phyloP scores from a whole-genome alignment of 2,888 invertebrate species.

The Drosophila acutilabella region DNA sequence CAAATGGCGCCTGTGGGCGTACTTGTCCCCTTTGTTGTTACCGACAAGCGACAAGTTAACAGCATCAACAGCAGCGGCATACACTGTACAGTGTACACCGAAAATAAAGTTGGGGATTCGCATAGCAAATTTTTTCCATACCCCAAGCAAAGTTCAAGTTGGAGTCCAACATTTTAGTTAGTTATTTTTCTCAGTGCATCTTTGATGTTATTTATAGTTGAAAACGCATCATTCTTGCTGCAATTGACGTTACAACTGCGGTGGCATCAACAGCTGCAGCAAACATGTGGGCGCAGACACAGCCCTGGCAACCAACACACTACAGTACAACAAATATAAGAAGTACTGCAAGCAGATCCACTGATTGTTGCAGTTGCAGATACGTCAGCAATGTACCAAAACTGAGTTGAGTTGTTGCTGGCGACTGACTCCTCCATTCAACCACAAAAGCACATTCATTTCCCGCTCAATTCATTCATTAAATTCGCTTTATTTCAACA shows the following conservation, averaged over 20 bases:
- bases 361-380: slow-evolving; percentile 5
- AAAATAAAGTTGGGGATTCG: no score
- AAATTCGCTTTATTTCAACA: slow-evolving; percentile 57
- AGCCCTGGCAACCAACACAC: slow-evolving; percentile 7
- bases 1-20: slow-evolving; percentile 45
- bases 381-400: slow-evolving; percentile 31
- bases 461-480: slow-evolving; percentile 50
- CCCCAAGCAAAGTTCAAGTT: no score
- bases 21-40: slow-evolving; percentile 43
- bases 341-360: background rate
- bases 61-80: slow-evolving; percentile 22
- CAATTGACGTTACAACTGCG: slow-evolving; percentile 41
- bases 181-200: slow-evolving; percentile 3
- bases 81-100: background rate
- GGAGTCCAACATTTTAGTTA: no score
- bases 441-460: slow-evolving; percentile 25
- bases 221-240: slow-evolving; percentile 31
- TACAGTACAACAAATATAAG: slow-evolving; percentile 6
- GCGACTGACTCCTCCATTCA: slow-evolving; percentile 16
- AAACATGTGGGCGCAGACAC: slow-evolving; percentile 40
- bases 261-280: slow-evolving; percentile 33
- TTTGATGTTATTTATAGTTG: slow-evolving; percentile 45
- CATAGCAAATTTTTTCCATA: no score
- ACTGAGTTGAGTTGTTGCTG: slow-evolving; percentile 16
- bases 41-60: slow-evolving; percentile 44